Percentiles rank a stretch among this genome's conserved stretches.
Conservation (phyloP, 2,888 invertebrate genomes). For the Ditula angustiorana region DNA sequence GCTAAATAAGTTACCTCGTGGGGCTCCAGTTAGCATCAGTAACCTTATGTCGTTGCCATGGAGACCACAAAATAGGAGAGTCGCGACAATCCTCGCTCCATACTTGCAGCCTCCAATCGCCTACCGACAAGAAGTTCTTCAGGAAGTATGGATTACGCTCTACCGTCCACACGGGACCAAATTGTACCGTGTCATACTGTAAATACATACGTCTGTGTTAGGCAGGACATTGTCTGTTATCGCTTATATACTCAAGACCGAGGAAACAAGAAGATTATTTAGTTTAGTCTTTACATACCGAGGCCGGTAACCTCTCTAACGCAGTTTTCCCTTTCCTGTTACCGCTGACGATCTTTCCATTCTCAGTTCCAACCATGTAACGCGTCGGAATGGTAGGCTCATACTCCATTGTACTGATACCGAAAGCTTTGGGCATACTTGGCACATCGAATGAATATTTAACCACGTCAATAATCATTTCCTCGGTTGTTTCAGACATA, state of each 20-base stretch:
- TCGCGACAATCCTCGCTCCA: slow-evolving; percentile 98
- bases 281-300: slow-evolving; percentile 63
- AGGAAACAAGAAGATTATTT: neutral
- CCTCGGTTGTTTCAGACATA: slow-evolving; percentile 87
- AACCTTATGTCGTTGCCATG: slow-evolving; percentile 86
- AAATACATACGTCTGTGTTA: neutral
- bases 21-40: slow-evolving; percentile 95
- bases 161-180: slow-evolving; percentile 93
- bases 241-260: neutral
- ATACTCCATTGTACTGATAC: slow-evolving; percentile 88
- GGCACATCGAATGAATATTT: slow-evolving; percentile 80
- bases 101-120: slow-evolving; percentile 96
- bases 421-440: slow-evolving; percentile 83
- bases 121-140: slow-evolving; percentile 97
- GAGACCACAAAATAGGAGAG: slow-evolving; percentile 95
- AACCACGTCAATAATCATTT: slow-evolving; percentile 88
- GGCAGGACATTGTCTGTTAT: neutral
- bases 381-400: slow-evolving; percentile 91
- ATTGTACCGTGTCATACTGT: slow-evolving; percentile 86
- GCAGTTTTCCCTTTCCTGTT: slow-evolving; percentile 90
- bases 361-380: slow-evolving; percentile 90
- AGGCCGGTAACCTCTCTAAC: slow-evolving; percentile 86
- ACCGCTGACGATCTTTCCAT: slow-evolving; percentile 87
- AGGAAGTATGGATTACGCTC: slow-evolving; percentile 96
- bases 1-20: slow-evolving; percentile 79